Base-by-base conservation (phyloP, 1,140 invertebrate genomes). In the Drosophila kanapiae region DNA sequence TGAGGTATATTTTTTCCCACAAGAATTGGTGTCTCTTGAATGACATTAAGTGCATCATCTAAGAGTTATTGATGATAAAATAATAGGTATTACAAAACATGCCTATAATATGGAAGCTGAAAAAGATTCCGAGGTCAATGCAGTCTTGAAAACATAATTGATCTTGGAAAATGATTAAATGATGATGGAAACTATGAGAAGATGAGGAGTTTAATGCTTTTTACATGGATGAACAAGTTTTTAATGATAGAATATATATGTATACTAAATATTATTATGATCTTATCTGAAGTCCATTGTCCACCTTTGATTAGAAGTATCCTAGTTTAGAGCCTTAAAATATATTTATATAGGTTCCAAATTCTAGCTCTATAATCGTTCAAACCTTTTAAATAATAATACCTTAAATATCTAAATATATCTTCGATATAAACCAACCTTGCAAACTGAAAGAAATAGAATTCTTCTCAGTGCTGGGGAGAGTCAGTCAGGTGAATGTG, bases 401-500 rank as follows among this genome's bases (percentile, higher is more conserved):
- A 23, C 3, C 3, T 23, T 23, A 23, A 23, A 23, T 23, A 23
- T 23, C 23, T 23, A 23, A 23, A 27, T 8, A 27, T 48, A 27
- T 48, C 23, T 8, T 14, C 23, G 1, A 14, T 14, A 48, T 14
- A 4, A 14, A 1, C 23, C 7, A 5, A 13, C 6, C 27, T 14
- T 8, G 8, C 9, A 7, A 33, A 13, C 3, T 13, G 3, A 16
- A 27, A 58, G 11, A 16, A 13, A 51, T 54, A 37, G 23, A 62
- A 38, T 43, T 70, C 14, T 3, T 31, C 29, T 10, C 47, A 29
- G 67, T 70, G 67, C 63, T 56, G 16, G 40, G 40, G 53, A 56
- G 53, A 56, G 53, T 38, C 35, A 60, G 75, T 60, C 76, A 79
- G 76, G 76, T 79, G 76, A 72, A 79, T 79, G 77, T 79, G 60